A percentile compares a stretch with the other conserved stretches of the same genome.
Evolutionary conservation across 1,140 invertebrate species (phyloP).

Genomic region (Aphelinus certus): DNA sequence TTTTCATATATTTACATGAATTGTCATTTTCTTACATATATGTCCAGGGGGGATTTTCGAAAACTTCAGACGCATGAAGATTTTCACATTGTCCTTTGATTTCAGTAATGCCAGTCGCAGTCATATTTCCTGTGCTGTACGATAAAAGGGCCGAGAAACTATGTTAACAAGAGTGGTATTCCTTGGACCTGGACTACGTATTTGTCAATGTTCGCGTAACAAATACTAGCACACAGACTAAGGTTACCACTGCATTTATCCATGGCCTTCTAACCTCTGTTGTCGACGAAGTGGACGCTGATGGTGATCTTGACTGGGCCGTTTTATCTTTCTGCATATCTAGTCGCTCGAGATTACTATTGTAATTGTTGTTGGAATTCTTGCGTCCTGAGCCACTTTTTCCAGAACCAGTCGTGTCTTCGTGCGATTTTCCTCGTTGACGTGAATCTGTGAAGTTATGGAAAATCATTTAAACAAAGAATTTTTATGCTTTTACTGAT

Average conservation of each 20-base stretch:
- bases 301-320: slow-evolving; percentile 58
- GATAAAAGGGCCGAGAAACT: not conserved
- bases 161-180: not conserved
- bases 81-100: not conserved
- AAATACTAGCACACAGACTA: not conserved
- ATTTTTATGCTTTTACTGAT: not conserved
- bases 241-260: not conserved
- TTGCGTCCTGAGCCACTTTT: slow-evolving; percentile 20
- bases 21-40: not conserved
- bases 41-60: not conserved
- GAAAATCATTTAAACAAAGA: not conserved
- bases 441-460: slow-evolving; percentile 23
- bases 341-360: slow-evolving; percentile 37
- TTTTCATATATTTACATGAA: slow-evolving; percentile 32
- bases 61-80: not conserved
- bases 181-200: slow-evolving; percentile 18
- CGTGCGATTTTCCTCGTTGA: slow-evolving; percentile 9
- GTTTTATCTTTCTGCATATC: slow-evolving; percentile 57
- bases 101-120: not conserved
- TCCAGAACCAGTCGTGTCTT: not conserved
- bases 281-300: slow-evolving; percentile 11
- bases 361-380: slow-evolving; percentile 44
- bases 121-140: not conserved
- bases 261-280: not conserved
- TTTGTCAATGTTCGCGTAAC: not conserved